Evolutionary conservation across 2,888 invertebrate species (phyloP), one percentile per base, ranked within the genome.

Genomic region (Brachycybe producta): DNA sequence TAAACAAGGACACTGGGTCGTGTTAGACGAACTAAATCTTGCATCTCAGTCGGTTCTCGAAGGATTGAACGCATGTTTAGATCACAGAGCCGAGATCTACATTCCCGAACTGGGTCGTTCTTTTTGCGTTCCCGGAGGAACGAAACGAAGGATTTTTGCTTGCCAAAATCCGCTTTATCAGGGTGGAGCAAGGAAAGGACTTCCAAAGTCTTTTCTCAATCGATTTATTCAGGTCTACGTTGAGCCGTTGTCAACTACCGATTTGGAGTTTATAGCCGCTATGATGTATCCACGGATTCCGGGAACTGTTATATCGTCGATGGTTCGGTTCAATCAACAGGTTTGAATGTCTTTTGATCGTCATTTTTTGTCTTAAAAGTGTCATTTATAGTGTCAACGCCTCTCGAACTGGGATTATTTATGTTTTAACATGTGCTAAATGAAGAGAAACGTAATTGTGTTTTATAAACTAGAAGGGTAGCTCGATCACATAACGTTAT

Each of bases 41-140:
- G 98, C 98, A 0, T 94, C 97, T 0, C 98, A 99, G 66, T 88
- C 95, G 0, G 97, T 99, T 1, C 71, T 99, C 13, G 99, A 99
- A 73, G 98, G 97, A 26, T 74, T 99, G 2, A 99, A 99, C 65
- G 97, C 98, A 0, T 95, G 97, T 62, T 75, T 99, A 50, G 98
- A 99, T 73, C 98, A 99, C 65, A 76, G 98, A 60, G 90, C 90
- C 1, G 90, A 94, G 70, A 80, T 99, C 21, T 98, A 77, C 64
- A 84, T 99, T 51, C 92, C 98, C 0, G 98, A 99, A 70, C 71
- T 99, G 11, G 86, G 84, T 42, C 80, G 78, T 66, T 82, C 82
- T 0, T 97, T 97, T 64, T 72, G 75, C 54, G 77, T 95, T 0
- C 61, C 67, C 49, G 62, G 79, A 75, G 62, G 66, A 70, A 50